Evolutionary conservation across 2,888 invertebrate genomes (phyloP).

Genomic region (Conus canariensis): DNA sequence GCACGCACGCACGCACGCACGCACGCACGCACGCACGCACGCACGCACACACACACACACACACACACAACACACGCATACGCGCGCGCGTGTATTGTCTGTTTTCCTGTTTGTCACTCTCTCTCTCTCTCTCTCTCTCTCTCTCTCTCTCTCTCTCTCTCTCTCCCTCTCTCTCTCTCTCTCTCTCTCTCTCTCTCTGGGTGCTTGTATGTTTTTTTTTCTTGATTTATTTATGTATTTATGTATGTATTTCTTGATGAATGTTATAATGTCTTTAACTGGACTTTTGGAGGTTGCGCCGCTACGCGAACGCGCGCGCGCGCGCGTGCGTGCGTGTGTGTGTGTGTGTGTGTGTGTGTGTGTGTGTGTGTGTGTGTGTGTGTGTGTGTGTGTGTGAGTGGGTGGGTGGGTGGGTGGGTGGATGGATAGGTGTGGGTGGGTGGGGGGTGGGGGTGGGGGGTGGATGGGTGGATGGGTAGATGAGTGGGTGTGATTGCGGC

Average conservation of each 20-base stretch:
- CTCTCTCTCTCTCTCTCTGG: background rate
- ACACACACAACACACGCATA: background rate
- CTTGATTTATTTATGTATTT: background rate
- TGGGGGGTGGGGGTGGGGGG: no score
- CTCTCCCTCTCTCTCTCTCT: constrained; percentile 6
- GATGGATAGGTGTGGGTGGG: no score
- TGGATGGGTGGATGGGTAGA: no score
- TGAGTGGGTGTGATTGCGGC: no score
- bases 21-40: background rate
- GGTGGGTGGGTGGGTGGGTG: no score
- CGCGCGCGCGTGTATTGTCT: background rate
- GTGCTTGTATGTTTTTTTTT: background rate
- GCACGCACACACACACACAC: background rate
- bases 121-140: background rate
- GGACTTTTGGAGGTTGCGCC: no score
- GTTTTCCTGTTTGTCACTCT: background rate
- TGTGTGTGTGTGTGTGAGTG: no score
- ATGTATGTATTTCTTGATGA: background rate
- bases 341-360: background rate
- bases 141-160: background rate
- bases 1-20: background rate
- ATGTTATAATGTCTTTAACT: no score
- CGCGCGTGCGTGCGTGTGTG: no score
- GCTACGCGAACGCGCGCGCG: no score
- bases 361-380: background rate